Evolutionary conservation across 2,888 invertebrate genomes (phyloP).

Genomic region (Stenchaetothrips biformis): DNA sequence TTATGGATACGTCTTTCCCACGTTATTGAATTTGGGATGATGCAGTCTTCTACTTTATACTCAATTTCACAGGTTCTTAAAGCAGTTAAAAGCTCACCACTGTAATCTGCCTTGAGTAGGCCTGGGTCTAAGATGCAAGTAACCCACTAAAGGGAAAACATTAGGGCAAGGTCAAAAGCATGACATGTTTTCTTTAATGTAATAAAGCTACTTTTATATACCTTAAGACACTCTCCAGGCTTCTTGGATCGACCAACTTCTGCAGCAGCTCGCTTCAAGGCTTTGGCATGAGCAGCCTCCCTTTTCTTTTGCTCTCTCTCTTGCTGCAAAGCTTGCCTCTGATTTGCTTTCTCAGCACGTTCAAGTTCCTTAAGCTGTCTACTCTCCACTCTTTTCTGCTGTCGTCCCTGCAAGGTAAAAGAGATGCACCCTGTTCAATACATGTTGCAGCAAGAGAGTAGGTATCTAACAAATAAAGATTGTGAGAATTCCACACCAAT

Average conservation of each 20-base stretch:
- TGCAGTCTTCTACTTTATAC: conserved; percentile 36
- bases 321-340: neutral
- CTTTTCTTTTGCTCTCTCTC: conserved; percentile 7
- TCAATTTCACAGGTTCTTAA: conserved; percentile 38
- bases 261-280: conserved; percentile 36
- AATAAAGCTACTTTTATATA: conserved; percentile 36
- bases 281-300: neutral
- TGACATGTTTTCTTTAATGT: neutral
- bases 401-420: neutral
- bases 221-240: conserved; percentile 53
- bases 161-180: conserved; percentile 20
- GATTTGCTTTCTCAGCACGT: neutral
- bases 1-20: conserved; percentile 38
- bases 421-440: neutral
- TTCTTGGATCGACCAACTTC: conserved; percentile 40
- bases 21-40: conserved; percentile 37
- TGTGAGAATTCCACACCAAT: neutral
- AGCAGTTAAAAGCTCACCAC: conserved; percentile 38
- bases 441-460: neutral
- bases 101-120: conserved; percentile 44
- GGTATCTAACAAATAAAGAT: neutral
- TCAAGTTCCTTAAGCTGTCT: neutral
- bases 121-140: conserved; percentile 47
- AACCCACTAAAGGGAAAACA: conserved; percentile 45
- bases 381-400: neutral